Conservation (phyloP, 2,888 invertebrate species). For the Allophyes oxyacanthae region DNA sequence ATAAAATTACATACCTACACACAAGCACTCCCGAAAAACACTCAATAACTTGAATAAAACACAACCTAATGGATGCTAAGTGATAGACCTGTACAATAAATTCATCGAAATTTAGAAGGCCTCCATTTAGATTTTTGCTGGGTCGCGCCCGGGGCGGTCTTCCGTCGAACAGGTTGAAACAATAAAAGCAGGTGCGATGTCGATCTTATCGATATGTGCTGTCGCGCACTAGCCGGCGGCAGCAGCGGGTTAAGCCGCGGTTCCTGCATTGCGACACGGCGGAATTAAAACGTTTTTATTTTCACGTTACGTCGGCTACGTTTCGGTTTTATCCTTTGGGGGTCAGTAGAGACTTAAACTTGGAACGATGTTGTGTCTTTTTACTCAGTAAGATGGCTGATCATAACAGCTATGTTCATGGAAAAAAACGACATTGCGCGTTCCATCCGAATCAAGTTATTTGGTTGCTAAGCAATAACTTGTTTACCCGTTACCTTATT, state of each 20-base stretch:
- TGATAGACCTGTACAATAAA: constrained; percentile 52
- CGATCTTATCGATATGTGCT: constrained; percentile 83
- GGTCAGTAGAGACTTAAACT: constrained; percentile 1
- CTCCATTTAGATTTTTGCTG: constrained; percentile 75
- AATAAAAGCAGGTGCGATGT: constrained; percentile 76
- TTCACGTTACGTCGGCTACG: constrained; percentile 39
- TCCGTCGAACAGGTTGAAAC: constrained; percentile 69
- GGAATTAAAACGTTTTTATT: constrained; percentile 56
- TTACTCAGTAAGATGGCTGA: background rate
- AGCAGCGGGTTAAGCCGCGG: constrained; percentile 64
- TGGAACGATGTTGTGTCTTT: no score
- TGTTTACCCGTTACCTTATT: no score
- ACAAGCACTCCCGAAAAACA: constrained; percentile 13
- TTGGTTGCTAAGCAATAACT: no score
- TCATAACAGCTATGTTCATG: no score
- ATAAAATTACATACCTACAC: no score
- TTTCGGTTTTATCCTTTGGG: constrained; percentile 41
- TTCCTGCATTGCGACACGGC: constrained; percentile 63
- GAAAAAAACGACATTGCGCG: no score
- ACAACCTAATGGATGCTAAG: constrained; percentile 49
- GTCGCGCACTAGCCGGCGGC: constrained; percentile 76
- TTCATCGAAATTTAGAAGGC: constrained; percentile 60
- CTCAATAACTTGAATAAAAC: constrained; percentile 10
- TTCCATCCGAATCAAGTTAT: no score
- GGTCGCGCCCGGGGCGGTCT: constrained; percentile 60